These are phyloP conservation scores for Bostrychus sinensis DNA, from an alignment of 2,113 vertebrate species.

Conservation along the genomic window DNA sequence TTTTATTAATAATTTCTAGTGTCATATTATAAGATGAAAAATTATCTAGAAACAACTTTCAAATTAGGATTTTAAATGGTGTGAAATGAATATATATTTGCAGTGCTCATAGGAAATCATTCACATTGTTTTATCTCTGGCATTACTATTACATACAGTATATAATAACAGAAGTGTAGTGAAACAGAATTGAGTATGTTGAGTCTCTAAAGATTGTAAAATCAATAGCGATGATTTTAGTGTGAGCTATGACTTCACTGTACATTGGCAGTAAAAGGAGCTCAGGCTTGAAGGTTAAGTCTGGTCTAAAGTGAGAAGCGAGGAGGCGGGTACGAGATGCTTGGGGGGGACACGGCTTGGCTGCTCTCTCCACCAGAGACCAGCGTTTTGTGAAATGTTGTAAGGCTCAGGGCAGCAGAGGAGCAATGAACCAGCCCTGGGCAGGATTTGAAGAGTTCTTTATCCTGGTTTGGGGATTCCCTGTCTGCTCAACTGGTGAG, in stretches of 20 bases:
- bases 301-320: slow-evolving; percentile 5
- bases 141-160: no score
- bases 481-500: slow-evolving; percentile 1
- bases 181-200: no score
- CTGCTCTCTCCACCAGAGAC: slow-evolving; percentile 18
- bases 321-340: slow-evolving; percentile 14
- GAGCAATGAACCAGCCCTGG: slow-evolving; percentile 5
- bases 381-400: slow-evolving; percentile 38
- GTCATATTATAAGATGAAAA: no score
- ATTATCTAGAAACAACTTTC: no score
- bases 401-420: slow-evolving; percentile 22
- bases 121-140: no score
- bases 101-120: no score
- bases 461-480: slow-evolving; percentile 17
- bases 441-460: slow-evolving; percentile 18
- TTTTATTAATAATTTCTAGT: no score
- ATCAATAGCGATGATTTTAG: no score
- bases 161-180: no score
- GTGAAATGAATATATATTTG: no score
- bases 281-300: slow-evolving; percentile 35
- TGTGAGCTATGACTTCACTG: slow-evolving; percentile 11
- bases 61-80: no score
- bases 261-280: slow-evolving; percentile 25
- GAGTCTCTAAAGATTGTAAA: not conserved
- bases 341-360: not conserved